Evolutionary conservation across 2,888 invertebrate genomes (phyloP).

Genomic region (Pristionchus entomophagus): DNA sequence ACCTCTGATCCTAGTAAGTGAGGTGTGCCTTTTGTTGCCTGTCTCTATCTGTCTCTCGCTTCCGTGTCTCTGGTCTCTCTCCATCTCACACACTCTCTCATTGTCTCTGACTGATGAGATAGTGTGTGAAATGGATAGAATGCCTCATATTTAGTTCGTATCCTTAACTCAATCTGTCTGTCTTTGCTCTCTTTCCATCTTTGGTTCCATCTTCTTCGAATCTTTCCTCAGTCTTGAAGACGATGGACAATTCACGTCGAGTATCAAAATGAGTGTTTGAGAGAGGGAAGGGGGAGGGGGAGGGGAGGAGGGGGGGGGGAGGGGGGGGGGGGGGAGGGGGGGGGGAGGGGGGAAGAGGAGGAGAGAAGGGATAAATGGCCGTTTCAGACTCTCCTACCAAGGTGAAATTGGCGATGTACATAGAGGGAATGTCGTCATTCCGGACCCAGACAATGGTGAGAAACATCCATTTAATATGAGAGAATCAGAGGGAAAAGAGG

Average conservation of each 20-base stretch:
- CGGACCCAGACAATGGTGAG: conserved; percentile 75
- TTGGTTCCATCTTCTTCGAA: not conserved
- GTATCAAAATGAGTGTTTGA: not conserved
- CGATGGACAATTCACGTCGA: not conserved
- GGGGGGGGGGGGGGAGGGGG: no score
- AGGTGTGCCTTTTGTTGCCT: conserved; percentile 32
- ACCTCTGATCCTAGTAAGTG: conserved; percentile 44
- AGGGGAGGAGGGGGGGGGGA: no score
- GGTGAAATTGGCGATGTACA: conserved; percentile 73
- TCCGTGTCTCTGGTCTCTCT: conserved; percentile 1
- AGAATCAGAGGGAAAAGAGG: not conserved
- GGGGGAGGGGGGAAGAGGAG: not conserved
- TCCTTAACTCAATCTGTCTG: not conserved
- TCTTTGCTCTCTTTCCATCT: not conserved
- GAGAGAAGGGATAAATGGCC: not conserved
- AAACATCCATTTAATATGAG: not conserved
- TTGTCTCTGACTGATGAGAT: not conserved
- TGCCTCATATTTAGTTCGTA: no score
- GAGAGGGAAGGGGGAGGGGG: no score
- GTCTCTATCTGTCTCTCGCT: not conserved
- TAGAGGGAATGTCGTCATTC: conserved; percentile 75
- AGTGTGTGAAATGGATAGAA: not conserved
- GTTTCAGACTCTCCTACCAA: conserved; percentile 63
- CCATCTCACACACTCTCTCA: not conserved
- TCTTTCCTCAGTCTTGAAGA: no score